Conservation (phyloP, 1,140 invertebrate species). For the Pollicipes pollicipes region DNA sequence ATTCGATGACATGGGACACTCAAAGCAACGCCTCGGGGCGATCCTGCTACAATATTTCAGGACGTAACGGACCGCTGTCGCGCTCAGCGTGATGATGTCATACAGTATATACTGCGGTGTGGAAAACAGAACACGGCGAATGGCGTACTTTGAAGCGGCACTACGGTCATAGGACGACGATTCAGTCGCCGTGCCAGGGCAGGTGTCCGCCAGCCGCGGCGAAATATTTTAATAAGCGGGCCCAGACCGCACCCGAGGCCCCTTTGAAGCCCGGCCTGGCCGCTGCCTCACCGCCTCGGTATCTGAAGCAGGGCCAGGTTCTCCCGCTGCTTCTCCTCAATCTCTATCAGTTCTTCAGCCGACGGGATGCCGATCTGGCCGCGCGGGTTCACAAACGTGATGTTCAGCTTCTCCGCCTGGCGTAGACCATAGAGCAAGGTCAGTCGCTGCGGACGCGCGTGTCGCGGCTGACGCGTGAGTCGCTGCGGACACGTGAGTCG, state of each 20-base stretch:
- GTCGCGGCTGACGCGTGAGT: not conserved
- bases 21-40: not conserved
- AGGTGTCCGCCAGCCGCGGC: too few species aligned
- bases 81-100: too few species aligned
- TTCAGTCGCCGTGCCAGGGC: constrained; percentile 14
- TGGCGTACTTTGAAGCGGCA: too few species aligned
- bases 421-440: constrained; percentile 15
- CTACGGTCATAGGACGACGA: too few species aligned
- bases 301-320: constrained; percentile 50
- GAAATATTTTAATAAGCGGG: too few species aligned
- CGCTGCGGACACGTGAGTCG: constrained; percentile 1
- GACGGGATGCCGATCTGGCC: constrained; percentile 40
- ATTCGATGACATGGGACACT: not conserved
- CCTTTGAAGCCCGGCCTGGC: not conserved
- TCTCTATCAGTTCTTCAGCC: constrained; percentile 38
- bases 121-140: constrained; percentile 14
- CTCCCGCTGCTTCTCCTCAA: constrained; percentile 42
- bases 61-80: too few species aligned
- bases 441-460: constrained; percentile 1
- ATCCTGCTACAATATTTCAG: constrained; percentile 8
- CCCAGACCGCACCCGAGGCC: too few species aligned
- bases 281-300: constrained; percentile 41
- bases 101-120: too few species aligned
- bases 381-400: constrained; percentile 50
- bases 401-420: constrained; percentile 70